phyloP scores from a whole-genome alignment of 2,113 vertebrate species.

The Heloderma charlesbogerti region DNA sequence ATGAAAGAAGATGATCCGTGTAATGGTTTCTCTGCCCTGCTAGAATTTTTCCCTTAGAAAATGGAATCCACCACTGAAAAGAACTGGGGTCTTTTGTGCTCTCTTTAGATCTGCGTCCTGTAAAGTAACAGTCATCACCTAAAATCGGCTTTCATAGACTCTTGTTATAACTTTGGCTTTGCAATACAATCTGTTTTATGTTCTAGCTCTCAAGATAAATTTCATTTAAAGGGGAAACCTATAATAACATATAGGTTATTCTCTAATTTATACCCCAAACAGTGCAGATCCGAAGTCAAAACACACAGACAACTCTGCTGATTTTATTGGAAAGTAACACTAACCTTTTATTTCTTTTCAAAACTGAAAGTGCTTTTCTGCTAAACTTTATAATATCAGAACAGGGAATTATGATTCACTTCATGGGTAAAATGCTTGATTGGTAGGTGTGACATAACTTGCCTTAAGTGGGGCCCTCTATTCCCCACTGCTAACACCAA shows the following conservation, averaged over 20 bases:
- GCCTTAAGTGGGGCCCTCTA: too few relatives aligned
- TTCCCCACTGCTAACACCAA: too few relatives aligned
- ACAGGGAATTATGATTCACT: neutral
- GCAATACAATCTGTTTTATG: neutral
- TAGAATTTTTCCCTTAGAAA: slow-evolving; percentile 16
- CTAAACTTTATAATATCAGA: neutral
- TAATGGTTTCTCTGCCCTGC: slow-evolving; percentile 2
- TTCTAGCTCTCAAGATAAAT: neutral
- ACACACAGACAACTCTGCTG: neutral
- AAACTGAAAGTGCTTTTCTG: neutral
- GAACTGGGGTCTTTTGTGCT: neutral
- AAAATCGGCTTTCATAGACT: slow-evolving; percentile 8
- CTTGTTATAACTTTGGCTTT: neutral
- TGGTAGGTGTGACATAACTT: too few relatives aligned
- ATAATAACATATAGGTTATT: neutral
- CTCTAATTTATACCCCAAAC: neutral
- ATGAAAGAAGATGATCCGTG: neutral
- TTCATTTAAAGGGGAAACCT: neutral
- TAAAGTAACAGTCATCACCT: neutral
- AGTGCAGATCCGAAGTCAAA: neutral
- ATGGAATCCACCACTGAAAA: neutral
- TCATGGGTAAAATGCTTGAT: neutral
- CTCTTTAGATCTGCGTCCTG: slow-evolving; percentile 13
- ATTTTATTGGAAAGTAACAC: neutral
- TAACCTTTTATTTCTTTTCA: slow-evolving; percentile 17